Evolutionary conservation across 2,113 vertebrate genomes (phyloP), one percentile per base, ranked within the genome.

Genomic region (Carassius gibelio): DNA sequence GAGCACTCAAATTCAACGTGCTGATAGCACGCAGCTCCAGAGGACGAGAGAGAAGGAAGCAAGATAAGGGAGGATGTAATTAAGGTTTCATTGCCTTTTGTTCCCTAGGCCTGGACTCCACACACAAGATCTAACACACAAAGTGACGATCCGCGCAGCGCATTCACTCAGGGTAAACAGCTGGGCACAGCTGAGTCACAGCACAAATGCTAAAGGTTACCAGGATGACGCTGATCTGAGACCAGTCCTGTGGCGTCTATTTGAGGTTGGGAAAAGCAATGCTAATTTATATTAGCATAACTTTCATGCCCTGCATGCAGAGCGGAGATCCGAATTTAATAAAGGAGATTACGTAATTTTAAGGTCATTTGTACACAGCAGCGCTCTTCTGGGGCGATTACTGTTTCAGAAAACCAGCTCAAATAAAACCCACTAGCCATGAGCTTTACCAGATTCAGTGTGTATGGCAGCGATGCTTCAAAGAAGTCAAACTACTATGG

Each of bases 261-360:
- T 82, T 85, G 52, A 74, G 69, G 50, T 81, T 68, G 52, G 61
- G 52, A 45, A 82, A 71, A 69, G 82, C 50, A n/a, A 38, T n/a
- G 26, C 75, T 75, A 13, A 59, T n/a, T 34, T 8, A 36, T 36
- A 30, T 75, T 50, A 59, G 26, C 52, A 77, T 59, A 50, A 61
- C 80, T 84, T 64, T 21, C 68, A 80, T 61, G 50, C 48, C 81
- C 62, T 78, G 64, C 30, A 30, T 48, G 19, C 48, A 75, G 88
- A 89, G 88, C 84, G 68, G 88, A 90, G 87, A 90, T 91, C 90
- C 88, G 89, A 87, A 87, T 93, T 89, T 57, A 38, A 92, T 91
- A 89, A 90, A 88, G 85, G 48, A 84, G 79, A 89, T 88, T 89
- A 86, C 82, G 80, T 84, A 75, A 82, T 90, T 91, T 91, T 91